Conservation (phyloP, 2,797 vertebrate species). For the Podarcis siculus region DNA sequence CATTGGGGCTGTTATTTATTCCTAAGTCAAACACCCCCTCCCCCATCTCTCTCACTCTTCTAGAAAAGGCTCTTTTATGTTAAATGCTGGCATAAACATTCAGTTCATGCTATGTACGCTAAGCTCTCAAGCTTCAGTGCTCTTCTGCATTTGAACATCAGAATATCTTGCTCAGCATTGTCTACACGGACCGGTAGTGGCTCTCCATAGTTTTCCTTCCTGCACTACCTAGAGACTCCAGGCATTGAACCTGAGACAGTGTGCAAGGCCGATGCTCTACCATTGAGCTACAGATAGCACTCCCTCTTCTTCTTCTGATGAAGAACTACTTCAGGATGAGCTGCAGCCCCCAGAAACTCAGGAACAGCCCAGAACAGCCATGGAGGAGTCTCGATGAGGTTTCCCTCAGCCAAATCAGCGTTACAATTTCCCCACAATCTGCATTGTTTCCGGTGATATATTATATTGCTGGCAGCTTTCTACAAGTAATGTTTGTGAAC, state of each 20-base stretch:
- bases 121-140: conserved; percentile 43
- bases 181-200: background rate
- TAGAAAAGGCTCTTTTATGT: conserved; percentile 5
- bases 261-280: too few species aligned
- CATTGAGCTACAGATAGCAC: too few species aligned
- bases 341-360: background rate
- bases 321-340: conserved; percentile 39
- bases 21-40: background rate
- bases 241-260: too few species aligned
- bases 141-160: conserved; percentile 18
- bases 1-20: conserved; percentile 4
- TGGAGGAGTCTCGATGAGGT: background rate
- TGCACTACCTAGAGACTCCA: background rate
- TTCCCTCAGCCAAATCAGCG: background rate
- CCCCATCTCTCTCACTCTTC: background rate
- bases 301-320: background rate
- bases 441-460: background rate
- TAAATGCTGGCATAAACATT: conserved; percentile 37
- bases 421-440: background rate
- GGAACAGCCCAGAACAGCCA: too few species aligned
- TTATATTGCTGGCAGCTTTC: background rate
- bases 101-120: conserved; percentile 39
- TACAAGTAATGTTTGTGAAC: background rate
- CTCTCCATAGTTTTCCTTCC: too few species aligned
- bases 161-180: background rate